phyloP scores from a whole-genome alignment of 1,140 invertebrate species.

The Trichonephila clavipes region DNA sequence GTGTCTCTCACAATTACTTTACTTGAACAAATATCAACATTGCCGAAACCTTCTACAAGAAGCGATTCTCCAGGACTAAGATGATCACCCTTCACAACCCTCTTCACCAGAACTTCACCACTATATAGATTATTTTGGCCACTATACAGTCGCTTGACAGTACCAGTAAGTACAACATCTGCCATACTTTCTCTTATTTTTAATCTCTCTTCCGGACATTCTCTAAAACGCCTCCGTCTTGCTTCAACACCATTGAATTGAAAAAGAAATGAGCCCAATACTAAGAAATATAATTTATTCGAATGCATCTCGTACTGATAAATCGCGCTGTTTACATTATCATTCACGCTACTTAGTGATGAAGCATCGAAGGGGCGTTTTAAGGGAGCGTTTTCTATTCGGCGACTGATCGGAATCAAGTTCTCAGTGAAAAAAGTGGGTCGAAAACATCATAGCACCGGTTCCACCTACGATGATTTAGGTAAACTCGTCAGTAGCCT shows the following conservation, averaged over 20 bases:
- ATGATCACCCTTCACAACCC: conserved; percentile 74
- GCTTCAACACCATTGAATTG: not conserved
- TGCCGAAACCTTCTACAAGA: conserved; percentile 77
- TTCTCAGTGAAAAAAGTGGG: not conserved
- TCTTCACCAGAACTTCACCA: conserved; percentile 75
- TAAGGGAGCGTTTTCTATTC: not conserved
- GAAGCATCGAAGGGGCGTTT: too few species aligned
- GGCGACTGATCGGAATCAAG: not conserved
- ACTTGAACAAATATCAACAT: conserved; percentile 72
- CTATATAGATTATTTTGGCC: conserved; percentile 48
- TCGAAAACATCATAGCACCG: not conserved
- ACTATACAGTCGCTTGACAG: conserved; percentile 61
- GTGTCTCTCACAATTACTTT: conserved; percentile 62
- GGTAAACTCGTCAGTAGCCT: not conserved
- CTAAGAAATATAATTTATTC: not conserved
- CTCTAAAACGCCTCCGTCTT: conserved; percentile 45
- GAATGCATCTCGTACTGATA: not conserved
- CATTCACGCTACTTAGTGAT: not conserved
- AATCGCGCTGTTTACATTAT: not conserved
- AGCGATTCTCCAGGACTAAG: conserved; percentile 59
- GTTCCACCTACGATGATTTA: conserved; percentile 5
- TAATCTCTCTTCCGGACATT: conserved; percentile 71
- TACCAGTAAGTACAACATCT: conserved; percentile 72
- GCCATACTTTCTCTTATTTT: conserved; percentile 63
- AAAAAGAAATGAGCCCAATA: not conserved